Evolutionary conservation across 92 coral and sea anemone species (phyloP), one percentile per base, ranked within the genome.

Genomic region (Blastomussa wellsi): DNA sequence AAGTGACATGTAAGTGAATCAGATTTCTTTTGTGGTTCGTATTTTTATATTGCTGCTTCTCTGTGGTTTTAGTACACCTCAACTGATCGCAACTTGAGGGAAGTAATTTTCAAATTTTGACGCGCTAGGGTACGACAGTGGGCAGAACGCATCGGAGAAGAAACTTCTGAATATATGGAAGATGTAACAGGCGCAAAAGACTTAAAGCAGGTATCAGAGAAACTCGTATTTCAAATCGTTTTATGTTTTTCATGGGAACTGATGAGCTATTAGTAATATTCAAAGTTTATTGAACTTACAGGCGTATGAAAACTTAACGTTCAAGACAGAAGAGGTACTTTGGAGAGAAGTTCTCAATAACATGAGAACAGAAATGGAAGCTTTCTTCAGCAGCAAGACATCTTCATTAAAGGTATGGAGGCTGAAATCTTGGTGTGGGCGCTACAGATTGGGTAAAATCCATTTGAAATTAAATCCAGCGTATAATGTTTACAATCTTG

Each of bases 141-240:
- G 98, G 98, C 98, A 24, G 42, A 85, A 62, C 68, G 84, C 74
- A 87, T 92, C 74, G 95, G 95, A 85, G 74, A 17, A 29, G 84
- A 82, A 49, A 83, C 87, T 13, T 82, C 74, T 71, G 70, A 39
- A 8, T 86, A 81, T 81, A 72, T 90, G 10, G 88, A 82, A 41
- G 77, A 81, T 0, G 36, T 86, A 15, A 89, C 93, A 48, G 90
- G 92, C 33, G 88, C 76, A 36, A 78, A 82, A 38, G 77, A 76
- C 38, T 52, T 90, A 74, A 88, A 82, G 48, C 87, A 90, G 88
- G 98, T 88, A 88, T 72, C 55, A 36, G 70, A 39, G 47, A 33
- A 78, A 51, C 31, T 82, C 75, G 35, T 35, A 19, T 82, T 71
- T 72, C 53, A 71, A 22, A 57, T 82, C 86, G 86, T 71, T 82